phyloP scores from a whole-genome alignment of 2,113 vertebrate genomes.

The Promerops cafer region DNA sequence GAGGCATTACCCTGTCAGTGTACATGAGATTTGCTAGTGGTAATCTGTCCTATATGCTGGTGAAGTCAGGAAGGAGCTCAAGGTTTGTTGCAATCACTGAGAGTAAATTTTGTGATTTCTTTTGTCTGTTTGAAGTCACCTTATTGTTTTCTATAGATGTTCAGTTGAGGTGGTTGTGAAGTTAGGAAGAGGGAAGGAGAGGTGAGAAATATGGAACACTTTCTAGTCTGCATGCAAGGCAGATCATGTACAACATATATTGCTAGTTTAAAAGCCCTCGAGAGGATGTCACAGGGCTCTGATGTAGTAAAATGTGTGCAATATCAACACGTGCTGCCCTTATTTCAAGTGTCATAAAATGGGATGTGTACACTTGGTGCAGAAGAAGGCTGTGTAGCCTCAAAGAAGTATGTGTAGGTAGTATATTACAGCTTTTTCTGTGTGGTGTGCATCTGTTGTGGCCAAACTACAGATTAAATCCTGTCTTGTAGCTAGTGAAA shows the following conservation, averaged over 20 bases:
- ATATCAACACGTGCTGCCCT: background rate
- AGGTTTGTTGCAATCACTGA: background rate
- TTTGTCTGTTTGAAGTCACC: background rate
- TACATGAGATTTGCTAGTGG: background rate
- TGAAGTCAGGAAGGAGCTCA: background rate
- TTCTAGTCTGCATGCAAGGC: constrained; percentile 26
- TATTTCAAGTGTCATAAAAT: background rate
- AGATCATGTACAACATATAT: background rate
- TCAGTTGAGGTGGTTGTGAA: background rate
- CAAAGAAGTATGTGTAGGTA: background rate
- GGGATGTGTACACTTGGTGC: background rate
- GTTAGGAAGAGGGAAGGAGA: background rate
- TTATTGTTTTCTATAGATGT: background rate
- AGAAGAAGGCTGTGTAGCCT: background rate
- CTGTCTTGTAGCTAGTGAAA: background rate
- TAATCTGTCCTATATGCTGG: background rate
- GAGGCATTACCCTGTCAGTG: background rate
- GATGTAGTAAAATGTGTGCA: background rate
- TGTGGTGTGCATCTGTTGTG: background rate
- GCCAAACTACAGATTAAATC: background rate
- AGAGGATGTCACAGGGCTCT: constrained; percentile 6
- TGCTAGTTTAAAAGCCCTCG: constrained; percentile 36
- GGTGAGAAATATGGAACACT: background rate
- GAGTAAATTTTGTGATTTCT: background rate
- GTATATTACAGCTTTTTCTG: background rate